A percentile compares a stretch with the other conserved stretches of the same genome.
Evolutionary conservation across 2,888 invertebrate species (phyloP).

Genomic region (Hetaerina titia): DNA sequence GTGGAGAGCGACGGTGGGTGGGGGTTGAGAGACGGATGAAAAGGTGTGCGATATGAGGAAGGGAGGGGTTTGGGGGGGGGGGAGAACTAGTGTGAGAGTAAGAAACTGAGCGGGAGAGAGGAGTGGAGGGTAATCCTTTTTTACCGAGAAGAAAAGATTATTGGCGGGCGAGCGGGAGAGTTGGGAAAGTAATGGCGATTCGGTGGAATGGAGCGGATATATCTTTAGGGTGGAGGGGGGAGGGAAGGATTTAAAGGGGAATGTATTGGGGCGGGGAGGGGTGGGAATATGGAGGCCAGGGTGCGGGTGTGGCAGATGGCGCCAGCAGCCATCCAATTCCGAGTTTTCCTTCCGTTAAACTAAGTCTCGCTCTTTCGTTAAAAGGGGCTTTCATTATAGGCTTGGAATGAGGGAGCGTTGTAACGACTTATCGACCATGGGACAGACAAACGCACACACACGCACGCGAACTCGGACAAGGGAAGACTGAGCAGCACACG

Average conservation of each 20-base stretch:
- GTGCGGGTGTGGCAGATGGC: slow-evolving; percentile 41
- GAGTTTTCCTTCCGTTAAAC: slow-evolving; percentile 58
- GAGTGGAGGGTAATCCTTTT: background rate
- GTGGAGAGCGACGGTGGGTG: background rate
- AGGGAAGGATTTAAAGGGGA: background rate
- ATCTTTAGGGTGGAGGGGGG: background rate
- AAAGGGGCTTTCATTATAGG: slow-evolving; percentile 62
- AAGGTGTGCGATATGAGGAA: background rate
- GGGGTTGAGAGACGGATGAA: background rate
- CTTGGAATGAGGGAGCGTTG: slow-evolving; percentile 34
- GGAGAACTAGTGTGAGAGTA: background rate
- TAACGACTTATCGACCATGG: slow-evolving; percentile 39
- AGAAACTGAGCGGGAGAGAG: background rate
- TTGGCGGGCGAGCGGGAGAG: slow-evolving; percentile 19
- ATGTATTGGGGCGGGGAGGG: background rate
- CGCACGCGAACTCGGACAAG: background rate
- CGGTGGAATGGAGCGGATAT: background rate
- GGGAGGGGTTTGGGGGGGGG: background rate
- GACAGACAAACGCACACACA: background rate
- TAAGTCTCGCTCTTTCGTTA: slow-evolving; percentile 38
- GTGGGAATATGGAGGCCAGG: background rate
- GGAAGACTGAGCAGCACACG: too few species aligned
- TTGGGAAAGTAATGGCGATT: background rate
- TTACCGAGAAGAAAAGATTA: slow-evolving; percentile 6
- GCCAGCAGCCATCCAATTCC: slow-evolving; percentile 59